phyloP scores from a whole-genome alignment of 2,888 invertebrate species.

The Leptopilina drosophilae region DNA sequence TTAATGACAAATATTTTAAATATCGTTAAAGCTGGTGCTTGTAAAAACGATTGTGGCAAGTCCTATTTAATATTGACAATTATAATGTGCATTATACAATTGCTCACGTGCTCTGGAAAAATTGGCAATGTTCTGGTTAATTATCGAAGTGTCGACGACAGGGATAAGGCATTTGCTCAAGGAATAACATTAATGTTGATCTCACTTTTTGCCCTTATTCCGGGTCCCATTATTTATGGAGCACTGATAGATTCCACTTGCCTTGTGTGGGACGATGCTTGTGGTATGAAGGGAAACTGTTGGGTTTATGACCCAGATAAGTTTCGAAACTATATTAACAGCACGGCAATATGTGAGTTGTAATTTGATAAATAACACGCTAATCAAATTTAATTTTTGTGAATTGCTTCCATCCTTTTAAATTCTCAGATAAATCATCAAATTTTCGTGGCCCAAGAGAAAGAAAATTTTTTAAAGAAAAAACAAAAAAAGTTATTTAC shows the following conservation, averaged over 20 bases:
- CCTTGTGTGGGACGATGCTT: slow-evolving; percentile 83
- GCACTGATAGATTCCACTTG: slow-evolving; percentile 83
- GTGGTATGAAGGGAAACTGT: slow-evolving; percentile 82
- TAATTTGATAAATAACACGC: not conserved
- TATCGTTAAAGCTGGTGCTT: slow-evolving; percentile 72
- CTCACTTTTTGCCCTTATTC: slow-evolving; percentile 83
- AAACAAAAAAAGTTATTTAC: not conserved
- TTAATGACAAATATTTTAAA: slow-evolving; percentile 44
- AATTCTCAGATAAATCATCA: too few relatives aligned
- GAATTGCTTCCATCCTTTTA: not conserved
- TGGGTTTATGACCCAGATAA: slow-evolving; percentile 82
- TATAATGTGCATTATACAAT: slow-evolving; percentile 79
- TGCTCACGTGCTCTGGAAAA: slow-evolving; percentile 82
- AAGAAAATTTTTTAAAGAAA: not conserved
- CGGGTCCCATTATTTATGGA: slow-evolving; percentile 84
- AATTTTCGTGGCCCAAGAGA: too few relatives aligned
- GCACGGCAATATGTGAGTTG: slow-evolving; percentile 78
- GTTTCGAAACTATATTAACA: slow-evolving; percentile 80
- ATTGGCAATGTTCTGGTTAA: slow-evolving; percentile 83
- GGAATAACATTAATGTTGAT: slow-evolving; percentile 81
- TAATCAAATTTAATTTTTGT: not conserved
- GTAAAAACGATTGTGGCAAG: slow-evolving; percentile 68
- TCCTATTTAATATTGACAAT: slow-evolving; percentile 77
- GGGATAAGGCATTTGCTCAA: slow-evolving; percentile 83
- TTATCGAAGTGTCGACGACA: slow-evolving; percentile 81